Conservation (phyloP, 2,797 vertebrate genomes). For the Poeciliopsis infans region DNA sequence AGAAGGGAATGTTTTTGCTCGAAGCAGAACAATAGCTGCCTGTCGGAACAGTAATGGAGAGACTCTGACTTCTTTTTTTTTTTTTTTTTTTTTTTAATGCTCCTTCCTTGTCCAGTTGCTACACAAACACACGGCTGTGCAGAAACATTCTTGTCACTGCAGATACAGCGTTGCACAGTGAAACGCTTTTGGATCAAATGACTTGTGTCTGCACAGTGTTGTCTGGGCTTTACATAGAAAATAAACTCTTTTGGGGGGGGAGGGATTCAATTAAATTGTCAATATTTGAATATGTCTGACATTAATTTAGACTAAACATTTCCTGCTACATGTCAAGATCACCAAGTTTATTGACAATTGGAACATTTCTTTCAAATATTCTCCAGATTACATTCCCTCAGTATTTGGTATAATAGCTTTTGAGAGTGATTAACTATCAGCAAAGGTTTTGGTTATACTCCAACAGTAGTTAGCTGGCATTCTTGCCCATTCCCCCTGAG, state of each 20-base stretch:
- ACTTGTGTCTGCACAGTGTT: background rate
- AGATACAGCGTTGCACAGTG: slow-evolving; percentile 29
- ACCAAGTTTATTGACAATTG: background rate
- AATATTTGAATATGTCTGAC: background rate
- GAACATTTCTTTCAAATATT: background rate
- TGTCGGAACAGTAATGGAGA: slow-evolving; percentile 42
- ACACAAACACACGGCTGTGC: slow-evolving; percentile 47
- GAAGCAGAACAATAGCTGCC: slow-evolving; percentile 69
- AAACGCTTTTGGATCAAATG: slow-evolving; percentile 33
- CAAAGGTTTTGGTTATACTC: background rate
- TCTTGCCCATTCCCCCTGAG: background rate
- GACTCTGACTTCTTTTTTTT: slow-evolving; percentile 3
- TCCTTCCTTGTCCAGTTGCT: slow-evolving; percentile 35
- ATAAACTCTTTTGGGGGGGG: background rate
- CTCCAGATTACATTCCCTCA: background rate
- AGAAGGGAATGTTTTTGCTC: slow-evolving; percentile 63
- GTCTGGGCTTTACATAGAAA: background rate
- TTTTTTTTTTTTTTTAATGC: background rate
- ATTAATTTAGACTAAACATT: background rate
- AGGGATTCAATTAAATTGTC: background rate
- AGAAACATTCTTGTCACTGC: slow-evolving; percentile 30
- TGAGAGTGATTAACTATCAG: background rate
- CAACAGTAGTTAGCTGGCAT: background rate
- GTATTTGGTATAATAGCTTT: background rate
- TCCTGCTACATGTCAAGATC: background rate